Conservation (phyloP, 2,113 vertebrate genomes). For the Tetrao urogallus region DNA sequence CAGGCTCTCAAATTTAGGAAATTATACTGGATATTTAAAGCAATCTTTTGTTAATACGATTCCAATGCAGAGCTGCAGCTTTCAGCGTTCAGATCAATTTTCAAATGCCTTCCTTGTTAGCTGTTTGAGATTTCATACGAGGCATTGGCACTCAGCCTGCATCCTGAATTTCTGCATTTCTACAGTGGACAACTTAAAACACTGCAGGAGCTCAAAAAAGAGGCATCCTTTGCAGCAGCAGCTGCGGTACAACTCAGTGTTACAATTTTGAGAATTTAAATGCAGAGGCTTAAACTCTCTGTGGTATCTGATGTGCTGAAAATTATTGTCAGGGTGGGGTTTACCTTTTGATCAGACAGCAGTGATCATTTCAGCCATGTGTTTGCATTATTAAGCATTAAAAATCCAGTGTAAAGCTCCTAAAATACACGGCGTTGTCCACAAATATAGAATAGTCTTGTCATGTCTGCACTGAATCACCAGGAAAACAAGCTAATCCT, state of each 20-base stretch:
- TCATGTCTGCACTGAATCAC: slow-evolving; percentile 76
- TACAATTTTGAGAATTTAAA: slow-evolving; percentile 3
- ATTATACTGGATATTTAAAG: slow-evolving; percentile 67
- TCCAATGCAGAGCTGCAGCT: slow-evolving; percentile 6
- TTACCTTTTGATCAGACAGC: slow-evolving; percentile 41
- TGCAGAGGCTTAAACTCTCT: neutral
- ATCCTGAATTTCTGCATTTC: slow-evolving; percentile 31
- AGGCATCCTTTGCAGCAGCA: slow-evolving; percentile 48
- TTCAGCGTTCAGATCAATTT: slow-evolving; percentile 18
- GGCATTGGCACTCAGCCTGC: slow-evolving; percentile 28
- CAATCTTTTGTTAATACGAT: neutral
- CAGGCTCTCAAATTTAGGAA: slow-evolving; percentile 58
- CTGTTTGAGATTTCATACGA: slow-evolving; percentile 34
- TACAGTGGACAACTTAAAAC: neutral
- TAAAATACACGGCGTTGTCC: slow-evolving; percentile 59
- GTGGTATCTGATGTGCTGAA: neutral
- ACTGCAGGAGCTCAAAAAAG: neutral
- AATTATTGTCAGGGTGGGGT: slow-evolving; percentile 5
- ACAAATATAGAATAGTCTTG: slow-evolving; percentile 69
- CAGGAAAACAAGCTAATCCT: slow-evolving; percentile 75
- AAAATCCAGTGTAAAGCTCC: slow-evolving; percentile 68
- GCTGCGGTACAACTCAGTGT: slow-evolving; percentile 2
- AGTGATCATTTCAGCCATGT: slow-evolving; percentile 25
- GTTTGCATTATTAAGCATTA: slow-evolving; percentile 42
- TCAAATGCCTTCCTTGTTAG: slow-evolving; percentile 28